Evolutionary conservation across 64 coral and sea anemone genomes (phyloP).

Genomic region (Anthopleura sola): DNA sequence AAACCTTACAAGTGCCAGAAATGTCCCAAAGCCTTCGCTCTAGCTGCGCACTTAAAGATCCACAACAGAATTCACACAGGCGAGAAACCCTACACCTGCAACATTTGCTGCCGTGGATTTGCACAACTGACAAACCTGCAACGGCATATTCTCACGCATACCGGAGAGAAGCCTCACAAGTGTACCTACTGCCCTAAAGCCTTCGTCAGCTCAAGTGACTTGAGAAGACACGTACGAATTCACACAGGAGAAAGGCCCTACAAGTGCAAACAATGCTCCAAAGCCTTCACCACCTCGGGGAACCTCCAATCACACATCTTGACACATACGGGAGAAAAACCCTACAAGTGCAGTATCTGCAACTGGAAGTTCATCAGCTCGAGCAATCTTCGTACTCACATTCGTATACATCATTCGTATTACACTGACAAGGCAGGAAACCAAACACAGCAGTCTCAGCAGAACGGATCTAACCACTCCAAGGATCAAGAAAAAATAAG

Average conservation of each 20-base stretch:
- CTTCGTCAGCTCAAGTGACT: slow-evolving; percentile 97
- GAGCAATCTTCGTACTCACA: slow-evolving; percentile 93
- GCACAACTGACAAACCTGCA: slow-evolving; percentile 96
- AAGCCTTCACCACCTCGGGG: slow-evolving; percentile 94
- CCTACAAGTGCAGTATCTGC: slow-evolving; percentile 96
- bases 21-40: slow-evolving; percentile 95
- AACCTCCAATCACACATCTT: slow-evolving; percentile 97
- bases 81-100: slow-evolving; percentile 96
- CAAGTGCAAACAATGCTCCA: slow-evolving; percentile 98
- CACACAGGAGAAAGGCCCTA: slow-evolving; percentile 95
- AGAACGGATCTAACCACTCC: neutral
- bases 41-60: slow-evolving; percentile 96
- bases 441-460: slow-evolving; percentile 14
- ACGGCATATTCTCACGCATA: slow-evolving; percentile 94
- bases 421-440: slow-evolving; percentile 67
- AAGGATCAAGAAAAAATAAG: slow-evolving; percentile 56
- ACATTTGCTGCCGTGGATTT: slow-evolving; percentile 94
- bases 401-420: slow-evolving; percentile 94
- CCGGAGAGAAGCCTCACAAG: slow-evolving; percentile 97
- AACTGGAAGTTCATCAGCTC: slow-evolving; percentile 99
- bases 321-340: slow-evolving; percentile 92
- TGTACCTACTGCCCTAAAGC: slow-evolving; percentile 98
- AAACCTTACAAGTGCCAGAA: slow-evolving; percentile 99
- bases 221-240: slow-evolving; percentile 93
- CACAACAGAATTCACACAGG: slow-evolving; percentile 98